phyloP scores from a whole-genome alignment of 2,113 vertebrate genomes.

The Scalopus aquaticus region DNA sequence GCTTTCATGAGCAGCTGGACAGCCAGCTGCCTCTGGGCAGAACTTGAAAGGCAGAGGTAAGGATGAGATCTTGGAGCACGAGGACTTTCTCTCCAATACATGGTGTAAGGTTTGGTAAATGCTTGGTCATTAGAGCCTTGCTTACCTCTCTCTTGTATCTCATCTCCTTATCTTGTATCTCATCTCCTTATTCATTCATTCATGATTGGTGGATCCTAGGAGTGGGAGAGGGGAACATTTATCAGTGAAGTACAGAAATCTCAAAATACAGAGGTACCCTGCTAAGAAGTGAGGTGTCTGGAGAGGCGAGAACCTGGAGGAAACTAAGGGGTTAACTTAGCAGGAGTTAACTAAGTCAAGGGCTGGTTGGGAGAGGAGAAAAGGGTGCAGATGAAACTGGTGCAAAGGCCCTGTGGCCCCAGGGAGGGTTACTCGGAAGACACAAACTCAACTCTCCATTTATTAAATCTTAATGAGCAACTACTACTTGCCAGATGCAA shows the following conservation, averaged over 20 bases:
- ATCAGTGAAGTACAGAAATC: slow-evolving; percentile 10
- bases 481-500: neutral
- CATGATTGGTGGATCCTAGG: neutral
- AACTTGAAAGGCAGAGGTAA: neutral
- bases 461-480: neutral
- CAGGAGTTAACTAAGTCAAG: neutral
- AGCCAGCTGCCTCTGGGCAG: neutral
- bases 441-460: neutral
- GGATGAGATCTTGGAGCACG: neutral
- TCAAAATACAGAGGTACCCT: neutral
- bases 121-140: neutral
- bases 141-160: neutral
- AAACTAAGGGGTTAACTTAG: neutral
- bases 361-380: neutral
- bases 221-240: neutral
- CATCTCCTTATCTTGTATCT: neutral
- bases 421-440: neutral
- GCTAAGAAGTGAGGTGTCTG: neutral
- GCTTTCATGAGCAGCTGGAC: neutral
- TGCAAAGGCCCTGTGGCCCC: neutral
- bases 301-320: neutral
- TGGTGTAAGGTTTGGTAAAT: neutral
- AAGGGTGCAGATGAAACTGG: neutral
- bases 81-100: neutral
- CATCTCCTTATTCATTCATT: neutral